Evolutionary conservation across 1,140 invertebrate genomes (phyloP), one percentile per base, ranked within the genome.

Genomic region (Acromyrmex echinatior): DNA sequence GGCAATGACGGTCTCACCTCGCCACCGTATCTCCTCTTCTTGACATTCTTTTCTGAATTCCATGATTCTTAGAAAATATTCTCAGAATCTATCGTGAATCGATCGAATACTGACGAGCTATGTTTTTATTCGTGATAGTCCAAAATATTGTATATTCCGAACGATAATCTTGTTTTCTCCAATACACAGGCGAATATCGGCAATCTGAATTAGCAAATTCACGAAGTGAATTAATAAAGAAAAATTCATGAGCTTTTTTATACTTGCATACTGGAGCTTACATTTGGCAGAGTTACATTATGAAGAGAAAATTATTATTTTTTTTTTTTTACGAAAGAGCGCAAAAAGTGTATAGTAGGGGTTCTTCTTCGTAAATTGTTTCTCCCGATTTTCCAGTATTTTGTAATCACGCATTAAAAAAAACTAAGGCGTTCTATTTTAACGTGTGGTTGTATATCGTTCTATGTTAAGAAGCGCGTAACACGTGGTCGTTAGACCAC

Each of bases 1-100:
- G 88, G 60, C 82, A 90, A 90, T 90, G 87, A 88, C 87, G 82
- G 9, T 16, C 80, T 74, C 80, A 68, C 79, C 53, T 73, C 35
- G 79, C 66, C 79, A 4, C 35, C 51, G 21, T n/a, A 9, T 28
- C 63, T 53, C 21, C 28, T 63, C 25, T 49, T 68, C 73, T 28
- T 49, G 1, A 9, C 82, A 35, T 21, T 74, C 56, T 76, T 71
- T 49, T 31, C 53, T 84, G 71, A 28, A 84, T 84, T 74, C 80
- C 80, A 58, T 56, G 7, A 9, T 84, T 84, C 56, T 84, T 84
- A 63, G 12, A 18, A 63, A 45, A 74, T 74, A 51, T 76, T 74
- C 45, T 18, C 28, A 39, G n/a, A 18, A 58, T 45, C 62, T 65
- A 21, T 1, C 56, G 80, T 39, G 21, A 76, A 56, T 62, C 80